Evolutionary conservation across 1,140 invertebrate genomes (phyloP).

Genomic region (Cherax destructor): DNA sequence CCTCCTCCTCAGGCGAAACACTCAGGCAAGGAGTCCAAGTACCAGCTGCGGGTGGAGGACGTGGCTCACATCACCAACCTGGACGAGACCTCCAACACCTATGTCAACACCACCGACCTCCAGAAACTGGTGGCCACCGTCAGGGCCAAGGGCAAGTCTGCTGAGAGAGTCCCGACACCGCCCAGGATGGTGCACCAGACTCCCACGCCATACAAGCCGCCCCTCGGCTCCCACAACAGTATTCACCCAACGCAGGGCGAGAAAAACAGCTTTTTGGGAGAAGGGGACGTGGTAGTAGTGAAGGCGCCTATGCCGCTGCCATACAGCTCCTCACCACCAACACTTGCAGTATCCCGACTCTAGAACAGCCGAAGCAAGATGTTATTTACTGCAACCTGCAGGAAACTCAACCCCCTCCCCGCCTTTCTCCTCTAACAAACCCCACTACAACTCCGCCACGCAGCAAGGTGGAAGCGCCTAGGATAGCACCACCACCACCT

Average conservation of each 20-base stretch:
- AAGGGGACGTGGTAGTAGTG: constrained; percentile 16
- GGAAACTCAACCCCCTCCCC: neutral
- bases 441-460: neutral
- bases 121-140: constrained; percentile 43
- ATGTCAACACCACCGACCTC: constrained; percentile 64
- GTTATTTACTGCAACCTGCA: constrained; percentile 31
- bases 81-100: constrained; percentile 53
- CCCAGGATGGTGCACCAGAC: constrained; percentile 32
- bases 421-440: neutral
- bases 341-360: neutral
- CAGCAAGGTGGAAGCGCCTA: neutral
- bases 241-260: neutral
- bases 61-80: constrained; percentile 56
- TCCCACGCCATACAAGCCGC: neutral
- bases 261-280: no score
- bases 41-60: constrained; percentile 54
- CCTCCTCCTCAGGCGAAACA: constrained; percentile 26
- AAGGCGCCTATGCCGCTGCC: constrained; percentile 31
- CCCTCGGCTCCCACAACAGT: neutral
- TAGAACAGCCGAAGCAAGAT: neutral
- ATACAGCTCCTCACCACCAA: neutral
- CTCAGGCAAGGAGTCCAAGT: constrained; percentile 14
- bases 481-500: constrained; percentile 13
- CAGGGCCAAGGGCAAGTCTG: constrained; percentile 35
- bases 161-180: constrained; percentile 13